phyloP scores from a whole-genome alignment of 2,797 vertebrate genomes.

The Manis javanica region DNA sequence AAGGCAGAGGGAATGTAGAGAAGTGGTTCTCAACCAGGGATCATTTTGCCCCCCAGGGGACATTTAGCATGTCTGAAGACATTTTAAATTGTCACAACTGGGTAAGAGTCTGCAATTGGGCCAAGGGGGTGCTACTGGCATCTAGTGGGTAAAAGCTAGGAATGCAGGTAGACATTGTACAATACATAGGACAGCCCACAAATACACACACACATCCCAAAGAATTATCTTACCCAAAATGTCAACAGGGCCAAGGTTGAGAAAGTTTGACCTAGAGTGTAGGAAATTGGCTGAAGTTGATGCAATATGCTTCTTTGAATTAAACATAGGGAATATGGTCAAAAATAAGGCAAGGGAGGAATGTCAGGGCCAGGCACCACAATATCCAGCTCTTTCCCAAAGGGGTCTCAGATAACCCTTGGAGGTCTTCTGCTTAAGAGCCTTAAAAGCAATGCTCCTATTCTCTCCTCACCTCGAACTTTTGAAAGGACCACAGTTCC shows the following conservation, averaged over 20 bases:
- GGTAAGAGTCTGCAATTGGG: background rate
- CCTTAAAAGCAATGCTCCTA: background rate
- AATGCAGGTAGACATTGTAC: background rate
- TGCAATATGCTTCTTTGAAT: background rate
- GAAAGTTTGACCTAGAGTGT: background rate
- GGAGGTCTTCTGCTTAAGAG: background rate
- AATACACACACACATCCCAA: background rate
- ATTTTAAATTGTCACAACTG: slow-evolving; percentile 15
- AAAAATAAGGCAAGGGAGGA: background rate
- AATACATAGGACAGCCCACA: background rate
- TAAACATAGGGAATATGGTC: background rate
- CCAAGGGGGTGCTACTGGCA: background rate
- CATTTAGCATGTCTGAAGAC: background rate
- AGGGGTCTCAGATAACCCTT: background rate
- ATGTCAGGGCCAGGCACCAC: background rate
- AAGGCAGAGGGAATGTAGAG: background rate
- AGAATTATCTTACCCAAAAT: background rate
- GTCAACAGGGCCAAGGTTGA: background rate
- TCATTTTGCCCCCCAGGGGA: background rate
- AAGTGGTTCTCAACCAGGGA: background rate
- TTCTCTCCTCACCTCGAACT: background rate
- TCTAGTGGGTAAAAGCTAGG: background rate
- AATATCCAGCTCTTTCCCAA: background rate
- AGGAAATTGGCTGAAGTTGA: background rate
- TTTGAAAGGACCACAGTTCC: slow-evolving; percentile 1